Evolutionary conservation across 2,888 invertebrate species (phyloP), one percentile per base, ranked within the genome.

Genomic region (Trachelus stipa): DNA sequence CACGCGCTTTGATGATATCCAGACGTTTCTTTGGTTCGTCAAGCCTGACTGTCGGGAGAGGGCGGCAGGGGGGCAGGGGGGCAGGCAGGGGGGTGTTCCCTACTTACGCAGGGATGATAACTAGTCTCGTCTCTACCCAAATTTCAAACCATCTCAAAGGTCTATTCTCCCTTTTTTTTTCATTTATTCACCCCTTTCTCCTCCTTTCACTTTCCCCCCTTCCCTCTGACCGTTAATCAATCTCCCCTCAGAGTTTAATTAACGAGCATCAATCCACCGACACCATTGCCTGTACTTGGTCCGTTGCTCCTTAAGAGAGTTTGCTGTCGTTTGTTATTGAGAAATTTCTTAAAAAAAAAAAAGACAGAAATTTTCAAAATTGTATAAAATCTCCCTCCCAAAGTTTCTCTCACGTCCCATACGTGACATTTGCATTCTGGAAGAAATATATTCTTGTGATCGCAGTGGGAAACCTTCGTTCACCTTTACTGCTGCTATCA

Each of bases 1-100:
- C 71, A 71, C 71, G 71, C 71, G 71, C 33, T 34, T 71, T 71
- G 71, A 71, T 71, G 71, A 34, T 71, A 71, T 71, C 71, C 71
- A 71, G 71, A 34, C 71, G 71, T 34, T 12, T 30, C 56, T 56
- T 56, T 23, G 56, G 56, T 56, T 56, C 56, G 56, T 56, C 56
- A 56, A 56, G 23, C 56, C 56, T 23, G 56, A 23, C 56, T 23
- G 56, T 1, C 9, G 2, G 9, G 9, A 9, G 56, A 4, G 12
- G 1, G 4, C 0, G 1, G 15, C n/a, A 1, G 15, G 40, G 37
- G 4, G 1, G 3, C 0, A 0, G 0, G 23, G 40, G 4, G 0
- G 15, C 0, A 0, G 1, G 1, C 1, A 2, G 35, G 12, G 1
- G 6, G 40, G 15, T 40, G 40, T 2, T 9, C 56, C 56, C 56